Evolutionary conservation across 2,797 vertebrate genomes (phyloP), one percentile per base, ranked within the genome.

Genomic region (Poliocrania exsul): DNA sequence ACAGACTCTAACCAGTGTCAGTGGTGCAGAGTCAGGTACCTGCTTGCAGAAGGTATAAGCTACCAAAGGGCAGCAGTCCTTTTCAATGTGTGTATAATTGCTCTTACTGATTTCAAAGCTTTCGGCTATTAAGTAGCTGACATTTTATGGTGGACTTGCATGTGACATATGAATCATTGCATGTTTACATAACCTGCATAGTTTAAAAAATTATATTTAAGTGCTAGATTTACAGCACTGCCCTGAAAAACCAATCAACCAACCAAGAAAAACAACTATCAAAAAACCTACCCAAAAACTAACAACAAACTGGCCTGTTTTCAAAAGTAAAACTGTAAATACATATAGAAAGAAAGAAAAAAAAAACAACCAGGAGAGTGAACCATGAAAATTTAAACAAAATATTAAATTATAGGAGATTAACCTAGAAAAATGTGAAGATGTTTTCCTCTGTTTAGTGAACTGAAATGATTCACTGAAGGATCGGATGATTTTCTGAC

Each of bases 101-200:
- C 35, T 65, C 35, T 77, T 89, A 74, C 15, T 6, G 11, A 56
- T 88, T 93, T 92, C 81, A 92, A 91, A 93, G 71, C 73, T 74
- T 69, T 77, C 16, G 58, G 38, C 6, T 72, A 66, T 86, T 70
- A 78, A 81, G 37, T 64, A 77, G 37, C 38, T 75, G 75, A 67
- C 15, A 14, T 75, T 87, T 91, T 62, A 20, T 74, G 74, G 50
- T 49, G 47, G 50, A 72, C 33, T 54, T 72, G 17, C 0, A 2
- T 33, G 35, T 91, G 57, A 82, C 60, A 46, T 37, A 29, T 16
- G 28, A 92, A 56, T 44, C 25, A 38, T 8, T 47, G 6, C 5
- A 2, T 57, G 28, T 89, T 96, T 95, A 44, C 2, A 25, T 89
- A 72, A 81, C 28, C 38, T 89, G 4, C 17, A 61, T 54, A 4